Evolutionary conservation across 2,797 vertebrate genomes (phyloP), one percentile per base, ranked within the genome.

Genomic region (Oryzias sinensis): DNA sequence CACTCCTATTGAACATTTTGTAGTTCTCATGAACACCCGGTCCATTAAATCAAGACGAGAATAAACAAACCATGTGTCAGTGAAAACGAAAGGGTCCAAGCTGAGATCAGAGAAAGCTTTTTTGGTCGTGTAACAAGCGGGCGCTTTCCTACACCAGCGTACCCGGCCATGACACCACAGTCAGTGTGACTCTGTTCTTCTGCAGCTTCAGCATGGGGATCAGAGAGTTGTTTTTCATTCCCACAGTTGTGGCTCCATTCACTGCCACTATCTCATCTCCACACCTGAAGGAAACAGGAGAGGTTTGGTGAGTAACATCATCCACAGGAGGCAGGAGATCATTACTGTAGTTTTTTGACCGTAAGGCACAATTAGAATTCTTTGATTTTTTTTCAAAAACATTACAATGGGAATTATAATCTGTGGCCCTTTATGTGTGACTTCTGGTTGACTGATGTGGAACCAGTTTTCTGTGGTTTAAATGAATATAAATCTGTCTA

Each of bases 221-320:
- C 18, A 97, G 88, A 5, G 95, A 93, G 0, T 93, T 92, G 88
- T 97, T 97, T 91, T 96, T 96, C 95, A 97, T 96, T 56, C 95
- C 95, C 16, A 93, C 89, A 0, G 95, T 95, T 1, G 93, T 93
- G 43, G 93, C 92, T 33, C 94, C 95, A 0, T 97, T 97, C 45
- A 97, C 96, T 0, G 95, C 96, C 74, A 97, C 95, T 0, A 97
- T 97, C 82, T 97, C 96, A 41, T 97, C 96, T 2, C 96, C 95
- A 3, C 96, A 97, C 87, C 95, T 97, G 82, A 4, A 67, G 43
- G 53, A 43, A 50, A 18, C 69, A 46, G 7, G 51, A 0, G 8
- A 18, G 45, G 27, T 7, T 16, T 43, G 45, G 5, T 4, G 16
- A 37, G 53, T 1, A 15, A 56, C 6, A 24, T 6, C 2, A 54